Evolutionary conservation across 2,888 invertebrate genomes (phyloP).

Genomic region (Masnerella sp.): DNA sequence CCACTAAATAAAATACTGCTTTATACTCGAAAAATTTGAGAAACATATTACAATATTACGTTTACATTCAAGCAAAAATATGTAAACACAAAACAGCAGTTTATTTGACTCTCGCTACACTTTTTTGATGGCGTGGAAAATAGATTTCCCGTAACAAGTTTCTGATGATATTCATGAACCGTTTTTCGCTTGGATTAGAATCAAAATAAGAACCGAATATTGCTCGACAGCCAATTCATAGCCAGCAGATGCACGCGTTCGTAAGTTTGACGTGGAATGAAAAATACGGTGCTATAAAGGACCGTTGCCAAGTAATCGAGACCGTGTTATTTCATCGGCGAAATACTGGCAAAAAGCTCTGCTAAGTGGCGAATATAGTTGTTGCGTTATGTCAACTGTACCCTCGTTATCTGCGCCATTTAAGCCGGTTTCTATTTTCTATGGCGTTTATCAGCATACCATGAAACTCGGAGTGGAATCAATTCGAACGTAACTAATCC

Average conservation of each 20-base stretch:
- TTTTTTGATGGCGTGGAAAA: background rate
- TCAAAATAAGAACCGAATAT: conserved; percentile 15
- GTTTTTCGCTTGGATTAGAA: conserved; percentile 12
- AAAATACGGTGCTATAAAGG: background rate
- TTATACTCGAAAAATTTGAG: too few relatives aligned
- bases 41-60: background rate
- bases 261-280: background rate
- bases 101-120: too few relatives aligned
- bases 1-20: too few relatives aligned
- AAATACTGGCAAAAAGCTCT: conserved; percentile 13
- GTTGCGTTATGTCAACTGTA: conserved; percentile 36
- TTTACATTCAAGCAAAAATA: background rate
- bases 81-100: too few relatives aligned
- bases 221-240: conserved; percentile 15
- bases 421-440: conserved; percentile 64
- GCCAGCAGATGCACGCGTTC: conserved; percentile 15
- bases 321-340: conserved; percentile 2
- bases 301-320: conserved; percentile 5
- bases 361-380: conserved; percentile 35
- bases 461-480: conserved; percentile 61
- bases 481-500: conserved; percentile 62
- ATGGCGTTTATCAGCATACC: conserved; percentile 61
- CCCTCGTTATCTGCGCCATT: conserved; percentile 50
- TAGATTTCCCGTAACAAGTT: background rate
- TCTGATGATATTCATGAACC: conserved; percentile 9